Base-by-base conservation (phyloP, 2,797 vertebrate genomes). In the Enoplosus armatus region DNA sequence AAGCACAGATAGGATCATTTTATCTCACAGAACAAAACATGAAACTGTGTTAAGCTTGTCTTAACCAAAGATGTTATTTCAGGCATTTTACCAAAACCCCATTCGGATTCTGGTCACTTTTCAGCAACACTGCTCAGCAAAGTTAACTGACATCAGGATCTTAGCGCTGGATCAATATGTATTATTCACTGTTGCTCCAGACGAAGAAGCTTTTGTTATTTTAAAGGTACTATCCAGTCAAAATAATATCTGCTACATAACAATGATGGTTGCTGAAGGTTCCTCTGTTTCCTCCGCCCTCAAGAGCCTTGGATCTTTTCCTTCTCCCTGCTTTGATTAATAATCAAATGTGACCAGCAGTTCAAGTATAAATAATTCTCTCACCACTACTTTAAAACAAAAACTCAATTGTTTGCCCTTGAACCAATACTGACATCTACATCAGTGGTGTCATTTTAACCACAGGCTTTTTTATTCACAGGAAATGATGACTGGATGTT, bases 1-100 rank as follows among this genome's bases (percentile, higher is more conserved):
- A 68, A 75, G 29, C 56, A 65, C 67, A 77, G 16, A 51, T 3
- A 10, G 20, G 61, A 45, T 43, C 1, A 70, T 73, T 77, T 75
- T 85, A 86, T 92, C 84, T 89, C 87, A 91, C 87, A 85, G 58
- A 90, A 87, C 80, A 86, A 83, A 87, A 81, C 56, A 41, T 72
- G n/a, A 79, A 71, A 54, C 72, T 72, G 51, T 75, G 71, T 83
- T 62, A 67, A 82, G 55, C 68, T 62, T 64, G 80, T 85, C 65
- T 85, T 83, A 75, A 84, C 84, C 83, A 88, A 88, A 88, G 83
- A 87, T 70, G 24, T 69, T 67, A 76, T 82, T 77, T 80, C 60
- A 84, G 66, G 62, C 72, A 48, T 84, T 80, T 74, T 39, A 84
- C 53, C 58, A 83, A 85, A 87, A 67, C 55, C 78, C 50, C 63